These are phyloP conservation scores for Pipistrellus pipistrellus DNA, from an alignment of 2,797 vertebrate genomes.

Conservation along the genomic window DNA sequence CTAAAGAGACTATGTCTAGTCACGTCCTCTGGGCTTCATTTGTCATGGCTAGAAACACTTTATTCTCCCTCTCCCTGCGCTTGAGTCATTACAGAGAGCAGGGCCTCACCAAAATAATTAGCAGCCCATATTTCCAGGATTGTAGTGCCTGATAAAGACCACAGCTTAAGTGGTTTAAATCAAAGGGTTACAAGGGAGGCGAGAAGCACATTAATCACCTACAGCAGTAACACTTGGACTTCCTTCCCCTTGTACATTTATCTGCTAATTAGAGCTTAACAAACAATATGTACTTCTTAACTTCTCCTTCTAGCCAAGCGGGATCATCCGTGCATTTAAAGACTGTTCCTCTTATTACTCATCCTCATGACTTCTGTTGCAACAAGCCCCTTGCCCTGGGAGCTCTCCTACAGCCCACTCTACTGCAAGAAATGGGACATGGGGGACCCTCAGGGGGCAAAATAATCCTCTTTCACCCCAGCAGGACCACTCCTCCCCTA, in stretches of 20 bases:
- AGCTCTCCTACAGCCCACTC: neutral
- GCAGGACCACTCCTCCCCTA: neutral
- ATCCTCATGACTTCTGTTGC: neutral
- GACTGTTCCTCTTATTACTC: slow-evolving; percentile 28
- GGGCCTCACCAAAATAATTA: slow-evolving; percentile 18
- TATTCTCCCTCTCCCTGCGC: slow-evolving; percentile 55
- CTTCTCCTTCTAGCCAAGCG: neutral
- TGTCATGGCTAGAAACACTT: slow-evolving; percentile 44
- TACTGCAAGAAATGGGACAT: neutral
- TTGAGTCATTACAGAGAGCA: slow-evolving; percentile 47
- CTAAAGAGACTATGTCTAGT: slow-evolving; percentile 28
- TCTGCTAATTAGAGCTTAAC: slow-evolving; percentile 71
- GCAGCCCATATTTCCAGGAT: neutral
- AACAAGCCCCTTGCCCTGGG: neutral
- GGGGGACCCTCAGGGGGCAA: neutral
- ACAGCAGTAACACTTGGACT: slow-evolving; percentile 34
- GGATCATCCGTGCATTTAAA: neutral
- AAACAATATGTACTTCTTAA: slow-evolving; percentile 65
- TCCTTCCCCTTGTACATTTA: slow-evolving; percentile 39
- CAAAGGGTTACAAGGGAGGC: slow-evolving; percentile 18
- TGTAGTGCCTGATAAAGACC: neutral
- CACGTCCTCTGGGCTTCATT: slow-evolving; percentile 70
- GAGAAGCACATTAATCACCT: slow-evolving; percentile 30
- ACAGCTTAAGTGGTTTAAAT: slow-evolving; percentile 56
- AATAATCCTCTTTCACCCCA: neutral